Conservation (phyloP, 2,888 invertebrate species). For the Petrolisthes cinctipes region DNA sequence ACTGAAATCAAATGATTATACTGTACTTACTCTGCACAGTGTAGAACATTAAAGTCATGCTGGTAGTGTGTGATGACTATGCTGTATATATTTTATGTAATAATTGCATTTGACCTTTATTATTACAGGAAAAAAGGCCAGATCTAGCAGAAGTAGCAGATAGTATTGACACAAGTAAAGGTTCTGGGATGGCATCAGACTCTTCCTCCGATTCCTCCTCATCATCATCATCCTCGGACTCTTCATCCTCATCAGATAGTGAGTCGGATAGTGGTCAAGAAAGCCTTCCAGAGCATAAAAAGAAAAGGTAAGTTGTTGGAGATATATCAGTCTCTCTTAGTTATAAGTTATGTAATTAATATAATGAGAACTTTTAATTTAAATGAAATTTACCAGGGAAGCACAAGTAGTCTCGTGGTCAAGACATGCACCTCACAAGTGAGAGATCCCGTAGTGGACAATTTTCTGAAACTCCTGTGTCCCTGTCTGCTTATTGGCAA, state of each 20-base stretch:
- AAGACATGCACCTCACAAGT: neutral
- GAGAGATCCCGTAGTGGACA: neutral
- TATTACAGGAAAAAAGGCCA: conserved; percentile 77
- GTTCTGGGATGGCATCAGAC: conserved; percentile 93
- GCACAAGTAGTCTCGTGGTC: neutral
- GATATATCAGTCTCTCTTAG: neutral
- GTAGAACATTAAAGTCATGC: no score
- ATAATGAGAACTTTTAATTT: neutral
- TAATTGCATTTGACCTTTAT: neutral
- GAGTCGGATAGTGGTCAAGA: conserved; percentile 83
- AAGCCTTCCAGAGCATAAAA: conserved; percentile 86
- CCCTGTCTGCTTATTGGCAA: neutral
- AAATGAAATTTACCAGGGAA: neutral
- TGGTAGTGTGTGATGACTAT: no score
- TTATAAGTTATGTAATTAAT: neutral
- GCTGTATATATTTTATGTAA: no score
- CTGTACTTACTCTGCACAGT: no score
- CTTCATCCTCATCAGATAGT: conserved; percentile 68
- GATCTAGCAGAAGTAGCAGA: conserved; percentile 84
- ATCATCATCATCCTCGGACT: conserved; percentile 80
- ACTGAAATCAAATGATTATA: no score
- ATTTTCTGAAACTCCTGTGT: neutral
- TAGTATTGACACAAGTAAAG: conserved; percentile 84
- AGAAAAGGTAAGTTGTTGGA: conserved; percentile 67
- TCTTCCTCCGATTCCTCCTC: conserved; percentile 87